Percentiles rank a stretch among this genome's conserved stretches.
These are phyloP conservation scores for Oreohelix idahoensis DNA, from an alignment of 1,140 invertebrate species.

Conservation along the genomic window DNA sequence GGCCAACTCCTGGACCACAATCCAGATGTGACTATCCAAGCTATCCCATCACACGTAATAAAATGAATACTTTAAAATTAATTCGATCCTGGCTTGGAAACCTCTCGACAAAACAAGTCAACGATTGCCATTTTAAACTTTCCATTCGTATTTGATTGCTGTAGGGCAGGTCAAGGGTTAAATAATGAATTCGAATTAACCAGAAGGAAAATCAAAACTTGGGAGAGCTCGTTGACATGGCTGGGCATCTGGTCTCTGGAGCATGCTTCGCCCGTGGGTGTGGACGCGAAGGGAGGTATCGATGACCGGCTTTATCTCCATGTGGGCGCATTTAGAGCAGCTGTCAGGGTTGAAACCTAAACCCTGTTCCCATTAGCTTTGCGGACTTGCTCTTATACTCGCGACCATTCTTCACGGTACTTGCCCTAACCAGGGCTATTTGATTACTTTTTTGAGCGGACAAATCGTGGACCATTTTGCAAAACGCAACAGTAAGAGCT, in stretches of 20 bases:
- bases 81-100: no score
- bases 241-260: background rate
- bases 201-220: background rate
- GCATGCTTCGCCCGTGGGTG: background rate
- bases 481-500: no score
- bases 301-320: background rate
- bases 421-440: no score
- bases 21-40: no score
- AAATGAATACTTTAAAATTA: no score
- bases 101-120: background rate
- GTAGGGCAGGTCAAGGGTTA: background rate
- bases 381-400: background rate
- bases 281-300: conserved; percentile 1
- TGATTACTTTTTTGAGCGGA: no score
- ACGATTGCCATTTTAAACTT: background rate
- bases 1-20: no score
- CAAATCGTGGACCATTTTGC: no score
- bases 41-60: no score
- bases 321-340: background rate
- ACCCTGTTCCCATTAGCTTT: background rate
- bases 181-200: conserved; percentile 1
- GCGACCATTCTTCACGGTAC: no score
- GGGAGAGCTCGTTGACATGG: background rate
- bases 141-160: background rate
- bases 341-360: background rate